These are phyloP conservation scores for Podabrus alpinus DNA, from an alignment of 2,888 invertebrate species.

Conservation along the genomic window DNA sequence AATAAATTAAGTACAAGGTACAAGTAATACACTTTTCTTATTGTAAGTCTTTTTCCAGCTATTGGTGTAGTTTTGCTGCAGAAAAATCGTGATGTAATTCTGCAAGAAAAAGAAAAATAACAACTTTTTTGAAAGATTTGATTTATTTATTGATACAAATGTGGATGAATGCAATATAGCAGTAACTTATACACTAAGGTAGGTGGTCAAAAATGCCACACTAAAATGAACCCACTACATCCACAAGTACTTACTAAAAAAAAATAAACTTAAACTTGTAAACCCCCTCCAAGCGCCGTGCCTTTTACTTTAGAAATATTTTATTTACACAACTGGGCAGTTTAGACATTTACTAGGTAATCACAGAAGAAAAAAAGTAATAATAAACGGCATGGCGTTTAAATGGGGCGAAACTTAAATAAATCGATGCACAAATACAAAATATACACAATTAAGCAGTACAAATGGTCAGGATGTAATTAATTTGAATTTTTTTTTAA, in stretches of 20 bases:
- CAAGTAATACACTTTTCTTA: not conserved
- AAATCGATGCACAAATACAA: constrained; percentile 3
- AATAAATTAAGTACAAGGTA: not conserved
- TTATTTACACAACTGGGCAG: constrained; percentile 4
- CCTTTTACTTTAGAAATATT: constrained; percentile 5
- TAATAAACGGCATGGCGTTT: constrained; percentile 5
- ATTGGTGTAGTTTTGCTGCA: not conserved
- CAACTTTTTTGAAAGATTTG: constrained; percentile 3
- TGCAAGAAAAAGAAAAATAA: constrained; percentile 27
- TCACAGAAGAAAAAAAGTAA: constrained; percentile 7
- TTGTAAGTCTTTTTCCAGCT: not conserved
- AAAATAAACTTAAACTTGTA: constrained; percentile 11
- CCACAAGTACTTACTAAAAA: constrained; percentile 27
- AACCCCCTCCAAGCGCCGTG: not conserved
- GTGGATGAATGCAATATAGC: constrained; percentile 36
- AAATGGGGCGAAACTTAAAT: constrained; percentile 5
- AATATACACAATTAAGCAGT: constrained; percentile 1
- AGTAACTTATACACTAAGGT: constrained; percentile 25
- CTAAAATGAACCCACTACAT: constrained; percentile 29
- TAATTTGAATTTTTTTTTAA: not conserved
- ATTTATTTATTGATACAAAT: constrained; percentile 28
- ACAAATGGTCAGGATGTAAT: not conserved
- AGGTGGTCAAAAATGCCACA: constrained; percentile 13
- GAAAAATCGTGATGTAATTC: constrained; percentile 6
- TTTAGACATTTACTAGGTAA: constrained; percentile 6